These are phyloP conservation scores for Homarus gammarus DNA, from an alignment of 2,888 invertebrate species.

Conservation along the genomic window DNA sequence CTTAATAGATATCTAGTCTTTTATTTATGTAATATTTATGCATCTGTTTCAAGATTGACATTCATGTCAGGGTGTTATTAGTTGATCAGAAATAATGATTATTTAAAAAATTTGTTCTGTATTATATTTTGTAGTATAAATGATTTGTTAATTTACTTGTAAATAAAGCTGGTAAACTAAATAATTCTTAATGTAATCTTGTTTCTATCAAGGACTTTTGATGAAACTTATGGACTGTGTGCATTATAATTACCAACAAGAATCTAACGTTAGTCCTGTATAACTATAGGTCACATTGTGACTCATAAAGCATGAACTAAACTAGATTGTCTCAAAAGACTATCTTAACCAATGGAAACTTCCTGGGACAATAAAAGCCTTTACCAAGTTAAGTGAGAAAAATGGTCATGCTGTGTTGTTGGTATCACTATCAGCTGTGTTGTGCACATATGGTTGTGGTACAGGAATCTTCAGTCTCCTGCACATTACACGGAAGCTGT, in stretches of 20 bases:
- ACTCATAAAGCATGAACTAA: not conserved
- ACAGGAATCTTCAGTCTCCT: slow-evolving; percentile 1
- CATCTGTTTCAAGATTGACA: slow-evolving; percentile 22
- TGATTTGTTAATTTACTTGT: not conserved
- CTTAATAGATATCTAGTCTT: slow-evolving; percentile 56
- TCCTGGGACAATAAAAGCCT: slow-evolving; percentile 11
- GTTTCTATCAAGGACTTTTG: not conserved
- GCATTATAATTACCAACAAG: slow-evolving; percentile 12
- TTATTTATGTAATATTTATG: slow-evolving; percentile 45
- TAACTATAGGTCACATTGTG: not conserved
- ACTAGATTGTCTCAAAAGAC: not conserved
- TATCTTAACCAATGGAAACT: not conserved
- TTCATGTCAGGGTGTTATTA: not conserved
- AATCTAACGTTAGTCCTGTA: slow-evolving; percentile 23
- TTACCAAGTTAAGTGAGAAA: not conserved
- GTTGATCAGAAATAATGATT: slow-evolving; percentile 20
- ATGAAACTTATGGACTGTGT: slow-evolving; percentile 11
- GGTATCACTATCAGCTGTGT: slow-evolving; percentile 15
- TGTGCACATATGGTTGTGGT: slow-evolving; percentile 20
- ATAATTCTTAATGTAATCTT: not conserved
- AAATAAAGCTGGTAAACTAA: not conserved
- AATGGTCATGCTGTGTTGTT: slow-evolving; percentile 3
- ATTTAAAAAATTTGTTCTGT: not conserved
- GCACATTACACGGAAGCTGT: slow-evolving; percentile 27
- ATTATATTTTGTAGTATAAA: slow-evolving; percentile 14